These are phyloP conservation scores for Marronus borbonicus DNA, from an alignment of 2,888 invertebrate species.

Conservation along the genomic window DNA sequence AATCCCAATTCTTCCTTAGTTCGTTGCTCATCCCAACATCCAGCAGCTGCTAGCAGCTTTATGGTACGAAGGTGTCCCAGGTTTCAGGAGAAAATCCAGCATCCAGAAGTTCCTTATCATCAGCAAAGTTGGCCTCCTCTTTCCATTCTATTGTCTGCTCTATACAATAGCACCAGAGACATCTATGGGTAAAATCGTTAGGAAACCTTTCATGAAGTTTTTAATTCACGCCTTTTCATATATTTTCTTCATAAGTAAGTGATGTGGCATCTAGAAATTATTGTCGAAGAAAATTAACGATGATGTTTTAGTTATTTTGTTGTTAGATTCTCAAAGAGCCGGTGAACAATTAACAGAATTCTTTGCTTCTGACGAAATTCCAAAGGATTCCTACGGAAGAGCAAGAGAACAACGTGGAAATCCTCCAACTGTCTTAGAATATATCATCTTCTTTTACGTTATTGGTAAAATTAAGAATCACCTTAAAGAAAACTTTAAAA, in stretches of 20 bases:
- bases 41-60: constrained; percentile 92
- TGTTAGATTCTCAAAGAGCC: constrained; percentile 92
- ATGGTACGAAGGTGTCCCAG: constrained; percentile 97
- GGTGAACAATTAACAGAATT: constrained; percentile 82
- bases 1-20: constrained; percentile 72
- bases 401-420: constrained; percentile 81
- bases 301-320: constrained; percentile 83
- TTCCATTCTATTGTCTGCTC: constrained; percentile 88
- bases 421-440: constrained; percentile 87
- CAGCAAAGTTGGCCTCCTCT: constrained; percentile 83
- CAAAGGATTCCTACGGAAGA: constrained; percentile 74
- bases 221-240: constrained; percentile 95
- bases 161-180: constrained; percentile 92
- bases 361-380: constrained; percentile 82
- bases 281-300: background rate
- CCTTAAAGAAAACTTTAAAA: too few species aligned
- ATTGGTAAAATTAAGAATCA: constrained; percentile 72
- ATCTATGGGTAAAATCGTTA: constrained; percentile 84
- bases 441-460: constrained; percentile 88
- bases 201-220: constrained; percentile 97
- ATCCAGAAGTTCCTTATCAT: constrained; percentile 80
- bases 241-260: constrained; percentile 93
- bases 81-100: constrained; percentile 88
- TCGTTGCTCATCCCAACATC: constrained; percentile 96
- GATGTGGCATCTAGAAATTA: too few species aligned